Conservation (phyloP, 2,888 invertebrate genomes). For the Tholera decimalis region DNA sequence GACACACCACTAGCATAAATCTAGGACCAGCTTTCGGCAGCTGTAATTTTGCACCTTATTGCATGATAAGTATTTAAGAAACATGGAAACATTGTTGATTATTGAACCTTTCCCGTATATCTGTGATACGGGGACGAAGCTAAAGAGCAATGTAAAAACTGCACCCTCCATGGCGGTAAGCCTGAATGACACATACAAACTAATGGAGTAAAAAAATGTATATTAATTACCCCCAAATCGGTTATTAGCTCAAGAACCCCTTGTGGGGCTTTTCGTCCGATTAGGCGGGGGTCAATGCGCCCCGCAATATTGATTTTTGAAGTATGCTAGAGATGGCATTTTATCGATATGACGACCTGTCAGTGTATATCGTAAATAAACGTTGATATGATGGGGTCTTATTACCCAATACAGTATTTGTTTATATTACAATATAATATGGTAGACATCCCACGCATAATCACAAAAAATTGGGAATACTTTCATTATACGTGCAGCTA, state of each 20-base stretch:
- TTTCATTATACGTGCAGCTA: no score
- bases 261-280: constrained; percentile 49
- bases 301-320: constrained; percentile 48
- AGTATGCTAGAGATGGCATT: constrained; percentile 34
- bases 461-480: no score
- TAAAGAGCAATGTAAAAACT: neutral
- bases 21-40: no score
- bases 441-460: no score
- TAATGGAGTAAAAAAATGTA: constrained; percentile 51
- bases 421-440: no score
- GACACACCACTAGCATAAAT: no score
- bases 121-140: neutral
- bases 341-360: constrained; percentile 16
- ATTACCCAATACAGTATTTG: no score
- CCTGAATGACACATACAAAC: constrained; percentile 51
- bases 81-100: no score
- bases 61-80: no score
- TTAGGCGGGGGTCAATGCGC: constrained; percentile 61
- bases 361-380: no score
- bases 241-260: constrained; percentile 55
- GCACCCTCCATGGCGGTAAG: constrained; percentile 12
- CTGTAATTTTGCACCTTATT: no score
- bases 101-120: neutral
- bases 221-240: constrained; percentile 48
- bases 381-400: no score